These are phyloP conservation scores for Porites cylindrica DNA, from an alignment of 92 coral and sea anemone genomes.

Conservation along the genomic window DNA sequence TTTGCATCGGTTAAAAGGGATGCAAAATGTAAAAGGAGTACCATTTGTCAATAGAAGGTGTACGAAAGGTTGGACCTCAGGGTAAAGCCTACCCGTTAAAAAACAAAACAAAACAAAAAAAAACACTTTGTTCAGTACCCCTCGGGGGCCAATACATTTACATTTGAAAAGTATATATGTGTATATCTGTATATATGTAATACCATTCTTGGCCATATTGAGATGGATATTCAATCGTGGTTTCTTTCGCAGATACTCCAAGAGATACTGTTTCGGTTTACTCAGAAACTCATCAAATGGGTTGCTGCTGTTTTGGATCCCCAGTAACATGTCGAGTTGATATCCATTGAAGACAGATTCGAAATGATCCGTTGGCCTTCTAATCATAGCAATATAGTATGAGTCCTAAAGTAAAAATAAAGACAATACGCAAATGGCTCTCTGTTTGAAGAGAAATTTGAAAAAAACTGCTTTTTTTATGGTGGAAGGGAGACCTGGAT, in stretches of 20 bases:
- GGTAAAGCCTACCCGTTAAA: too few species aligned
- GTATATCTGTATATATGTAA: background rate
- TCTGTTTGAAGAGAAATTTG: too few species aligned
- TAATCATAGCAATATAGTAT: constrained; percentile 77
- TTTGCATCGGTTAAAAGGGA: too few species aligned
- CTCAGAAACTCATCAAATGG: constrained; percentile 70
- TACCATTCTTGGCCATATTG: constrained; percentile 84
- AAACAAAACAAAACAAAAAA: too few species aligned
- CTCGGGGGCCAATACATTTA: too few species aligned
- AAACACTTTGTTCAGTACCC: too few species aligned
- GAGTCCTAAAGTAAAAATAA: constrained; percentile 54
- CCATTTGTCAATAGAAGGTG: too few species aligned
- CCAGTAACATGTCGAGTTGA: constrained; percentile 69
- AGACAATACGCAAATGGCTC: background rate
- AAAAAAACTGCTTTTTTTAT: too few species aligned
- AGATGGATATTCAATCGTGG: constrained; percentile 63
- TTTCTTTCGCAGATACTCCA: constrained; percentile 55
- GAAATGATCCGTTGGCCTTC: constrained; percentile 80
- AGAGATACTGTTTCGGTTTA: constrained; percentile 55
- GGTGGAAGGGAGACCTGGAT: too few species aligned
- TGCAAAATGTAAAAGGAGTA: too few species aligned
- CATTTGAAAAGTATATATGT: too few species aligned
- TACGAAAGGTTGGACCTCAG: too few species aligned
- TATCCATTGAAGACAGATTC: constrained; percentile 80
- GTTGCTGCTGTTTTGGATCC: constrained; percentile 65